Conservation (phyloP, 1,140 invertebrate genomes). For the Phocides pigmalion region DNA sequence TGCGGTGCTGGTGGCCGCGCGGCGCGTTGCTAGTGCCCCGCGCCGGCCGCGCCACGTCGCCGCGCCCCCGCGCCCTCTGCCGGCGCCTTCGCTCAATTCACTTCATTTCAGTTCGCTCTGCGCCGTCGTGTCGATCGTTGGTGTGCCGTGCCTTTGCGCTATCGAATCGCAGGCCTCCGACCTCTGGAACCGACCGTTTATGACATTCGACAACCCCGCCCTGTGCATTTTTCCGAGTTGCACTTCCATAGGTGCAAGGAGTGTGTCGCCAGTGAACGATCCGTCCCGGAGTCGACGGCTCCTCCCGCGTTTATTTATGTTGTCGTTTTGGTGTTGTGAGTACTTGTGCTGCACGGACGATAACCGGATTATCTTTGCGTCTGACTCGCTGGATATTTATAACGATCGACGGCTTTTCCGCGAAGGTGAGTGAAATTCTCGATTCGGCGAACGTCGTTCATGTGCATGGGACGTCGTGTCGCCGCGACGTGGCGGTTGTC, state of each 20-base stretch:
- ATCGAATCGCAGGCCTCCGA: slow-evolving; percentile 62
- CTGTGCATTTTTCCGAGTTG: slow-evolving; percentile 76
- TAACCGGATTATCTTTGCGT: slow-evolving; percentile 81
- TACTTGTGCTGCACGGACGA: slow-evolving; percentile 81
- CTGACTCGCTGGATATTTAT: slow-evolving; percentile 77
- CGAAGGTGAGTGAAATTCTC: slow-evolving; percentile 75
- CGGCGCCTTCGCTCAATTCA: slow-evolving; percentile 35
- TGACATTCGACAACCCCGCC: slow-evolving; percentile 81
- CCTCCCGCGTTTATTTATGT: slow-evolving; percentile 79
- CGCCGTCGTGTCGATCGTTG: slow-evolving; percentile 55
- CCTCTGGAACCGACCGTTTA: slow-evolving; percentile 76
- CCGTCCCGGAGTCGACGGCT: slow-evolving; percentile 53
- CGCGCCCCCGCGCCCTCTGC: slow-evolving; percentile 37
- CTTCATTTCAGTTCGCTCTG: slow-evolving; percentile 65
- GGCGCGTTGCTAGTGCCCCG: slow-evolving; percentile 58
- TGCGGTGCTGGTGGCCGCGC: slow-evolving; percentile 39
- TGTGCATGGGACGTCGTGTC: slow-evolving; percentile 47
- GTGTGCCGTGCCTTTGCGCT: slow-evolving; percentile 51
- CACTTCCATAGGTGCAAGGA: slow-evolving; percentile 72
- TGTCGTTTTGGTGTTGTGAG: slow-evolving; percentile 82
- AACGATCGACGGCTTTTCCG: slow-evolving; percentile 65
- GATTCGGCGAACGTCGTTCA: slow-evolving; percentile 53
- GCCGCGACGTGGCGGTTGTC: slow-evolving; percentile 72
- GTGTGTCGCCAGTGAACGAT: slow-evolving; percentile 55
- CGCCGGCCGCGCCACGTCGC: slow-evolving; percentile 48